Evolutionary conservation across 1,140 invertebrate species (phyloP), one percentile per base, ranked within the genome.

Genomic region (Diachasmimorpha longicaudata): DNA sequence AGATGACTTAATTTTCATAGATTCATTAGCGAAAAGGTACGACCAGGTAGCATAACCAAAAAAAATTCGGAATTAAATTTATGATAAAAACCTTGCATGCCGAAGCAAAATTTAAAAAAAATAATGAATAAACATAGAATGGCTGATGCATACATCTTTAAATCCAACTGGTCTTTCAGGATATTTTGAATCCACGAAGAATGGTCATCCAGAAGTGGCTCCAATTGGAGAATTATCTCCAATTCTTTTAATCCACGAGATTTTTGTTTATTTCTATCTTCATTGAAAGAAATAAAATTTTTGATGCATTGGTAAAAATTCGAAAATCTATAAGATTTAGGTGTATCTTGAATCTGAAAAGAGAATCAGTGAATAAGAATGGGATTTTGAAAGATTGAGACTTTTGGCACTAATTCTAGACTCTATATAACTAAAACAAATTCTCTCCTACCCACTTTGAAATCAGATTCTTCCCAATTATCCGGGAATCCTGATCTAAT

Each of bases 201-300:
- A 81, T 89, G 87, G 80, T 89, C 87, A 72, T 83, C 84, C n/a
- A 88, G 78, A 16, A 89, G 79, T 70, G 82, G 69, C 48, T 87
- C 78, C 13, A 84, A 44, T 72, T 78, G 76, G 58, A 85, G 82
- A 79, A 89, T 87, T 16, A 69, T 66, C 68, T 77, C 14, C 6
- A 87, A 72, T 72, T 85, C 81, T 76, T 83, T 78, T 31, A 77
- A 6, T 70, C 19, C 36, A 63, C 58, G 31, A 44, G 78, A 10
- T 81, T 39, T 25, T 31, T 36, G 19, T 77, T 77, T 36, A 83
- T 36, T 23, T 77, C 77, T 25, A 83, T 81, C 83, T 86, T 55
- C 52, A 46, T 68, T 16, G 4, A 2, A 37, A 37, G 10, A 68
- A 31, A 69, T 63, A 75, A 52, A 72, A 71, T 39, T 44, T 0